These are phyloP conservation scores for Acrocera orbiculus DNA, from an alignment of 2,888 invertebrate genomes.

Conservation along the genomic window DNA sequence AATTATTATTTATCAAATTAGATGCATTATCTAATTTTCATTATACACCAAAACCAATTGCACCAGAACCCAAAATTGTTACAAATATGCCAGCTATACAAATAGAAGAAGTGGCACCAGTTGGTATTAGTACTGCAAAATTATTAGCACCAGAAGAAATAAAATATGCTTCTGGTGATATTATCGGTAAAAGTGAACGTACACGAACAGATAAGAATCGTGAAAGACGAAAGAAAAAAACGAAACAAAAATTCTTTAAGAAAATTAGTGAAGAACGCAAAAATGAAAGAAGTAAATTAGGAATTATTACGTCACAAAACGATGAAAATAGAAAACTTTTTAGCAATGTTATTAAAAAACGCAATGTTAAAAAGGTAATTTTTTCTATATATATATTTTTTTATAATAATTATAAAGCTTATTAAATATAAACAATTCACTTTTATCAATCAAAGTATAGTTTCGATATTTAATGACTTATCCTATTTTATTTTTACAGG, in stretches of 20 bases:
- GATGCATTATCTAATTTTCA: conserved; percentile 89
- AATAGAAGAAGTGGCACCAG: conserved; percentile 92
- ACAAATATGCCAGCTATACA: conserved; percentile 77
- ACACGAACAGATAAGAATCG: conserved; percentile 75
- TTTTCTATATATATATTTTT: conserved; percentile 1
- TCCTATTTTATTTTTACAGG: not conserved
- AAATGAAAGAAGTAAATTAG: conserved; percentile 29
- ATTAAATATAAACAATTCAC: no score
- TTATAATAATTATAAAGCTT: no score
- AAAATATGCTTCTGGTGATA: conserved; percentile 37
- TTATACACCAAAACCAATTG: conserved; percentile 74
- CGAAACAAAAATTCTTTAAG: conserved; percentile 44
- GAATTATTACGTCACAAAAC: conserved; percentile 37
- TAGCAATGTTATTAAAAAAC: conserved; percentile 45
- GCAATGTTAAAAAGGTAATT: conserved; percentile 43
- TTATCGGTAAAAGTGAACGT: conserved; percentile 58
- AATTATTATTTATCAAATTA: conserved; percentile 60
- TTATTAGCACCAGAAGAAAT: conserved; percentile 88
- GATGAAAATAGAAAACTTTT: conserved; percentile 35
- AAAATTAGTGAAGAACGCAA: conserved; percentile 33
- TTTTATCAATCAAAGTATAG: no score
- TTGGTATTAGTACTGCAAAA: conserved; percentile 66
- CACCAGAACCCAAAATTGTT: conserved; percentile 77
- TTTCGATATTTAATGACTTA: not conserved
- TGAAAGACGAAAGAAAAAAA: conserved; percentile 72